Percentiles rank a stretch among this genome's conserved stretches.
Evolutionary conservation across 2,888 invertebrate species (phyloP).

Genomic region (Automeris io): DNA sequence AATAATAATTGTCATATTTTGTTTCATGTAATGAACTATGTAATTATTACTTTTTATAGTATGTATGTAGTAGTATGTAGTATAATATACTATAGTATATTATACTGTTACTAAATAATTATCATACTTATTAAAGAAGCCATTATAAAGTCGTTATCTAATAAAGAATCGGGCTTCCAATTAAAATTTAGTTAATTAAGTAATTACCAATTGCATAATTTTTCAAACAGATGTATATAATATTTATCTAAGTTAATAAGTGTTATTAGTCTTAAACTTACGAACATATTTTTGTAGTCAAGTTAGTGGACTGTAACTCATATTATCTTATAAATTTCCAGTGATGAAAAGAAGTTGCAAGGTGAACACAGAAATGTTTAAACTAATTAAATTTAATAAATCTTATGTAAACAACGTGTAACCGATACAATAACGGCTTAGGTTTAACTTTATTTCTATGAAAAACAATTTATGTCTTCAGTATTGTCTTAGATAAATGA

Average conservation of each 20-base stretch:
- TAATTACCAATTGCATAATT: not conserved
- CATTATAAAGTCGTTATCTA: not conserved
- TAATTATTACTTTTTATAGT: too few species aligned
- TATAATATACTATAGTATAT: too few species aligned
- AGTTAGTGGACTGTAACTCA: not conserved
- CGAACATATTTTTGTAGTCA: not conserved
- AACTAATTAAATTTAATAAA: not conserved
- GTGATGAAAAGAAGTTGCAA: not conserved
- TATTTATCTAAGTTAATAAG: not conserved
- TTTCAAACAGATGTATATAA: too few species aligned
- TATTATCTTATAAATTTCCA: not conserved
- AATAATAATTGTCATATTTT: too few species aligned
- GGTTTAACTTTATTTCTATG: not conserved
- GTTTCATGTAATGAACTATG: too few species aligned
- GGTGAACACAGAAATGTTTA: not conserved
- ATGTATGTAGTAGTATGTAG: too few species aligned
- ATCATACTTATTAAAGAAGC: too few species aligned
- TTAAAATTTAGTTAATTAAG: conserved; percentile 1
- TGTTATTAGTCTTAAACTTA: not conserved
- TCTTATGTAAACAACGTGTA: not conserved
- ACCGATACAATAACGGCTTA: not conserved
- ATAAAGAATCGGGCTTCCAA: conserved; percentile 7
- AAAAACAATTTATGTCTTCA: not conserved
- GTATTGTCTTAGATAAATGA: not conserved
- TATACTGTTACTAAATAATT: too few species aligned